Evolutionary conservation across 2,888 invertebrate genomes (phyloP).

Genomic region (Trisateles emortualis): DNA sequence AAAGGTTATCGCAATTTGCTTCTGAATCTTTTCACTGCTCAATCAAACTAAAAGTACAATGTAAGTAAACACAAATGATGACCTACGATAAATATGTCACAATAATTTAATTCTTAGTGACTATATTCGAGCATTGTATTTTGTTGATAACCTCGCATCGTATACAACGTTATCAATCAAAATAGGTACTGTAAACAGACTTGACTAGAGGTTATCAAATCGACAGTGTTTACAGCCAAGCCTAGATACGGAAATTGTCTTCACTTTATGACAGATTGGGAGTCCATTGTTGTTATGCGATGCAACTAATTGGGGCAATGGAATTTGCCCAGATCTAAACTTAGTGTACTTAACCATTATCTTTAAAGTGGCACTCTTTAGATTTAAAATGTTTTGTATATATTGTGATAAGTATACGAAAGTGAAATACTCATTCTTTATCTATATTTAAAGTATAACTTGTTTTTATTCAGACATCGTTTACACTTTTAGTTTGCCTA

Average conservation of each 20-base stretch:
- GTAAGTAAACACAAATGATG: conserved; percentile 44
- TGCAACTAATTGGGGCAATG: conserved; percentile 60
- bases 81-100: conserved; percentile 43
- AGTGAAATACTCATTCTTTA: conserved; percentile 29
- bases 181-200: conserved; percentile 71
- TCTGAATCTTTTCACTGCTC: conserved; percentile 15
- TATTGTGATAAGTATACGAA: conserved; percentile 34
- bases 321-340: conserved; percentile 57
- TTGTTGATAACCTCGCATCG: conserved; percentile 68
- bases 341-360: conserved; percentile 40
- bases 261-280: conserved; percentile 47
- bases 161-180: conserved; percentile 74
- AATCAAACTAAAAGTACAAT: conserved; percentile 40
- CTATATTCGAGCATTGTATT: conserved; percentile 50
- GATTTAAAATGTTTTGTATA: conserved; percentile 43
- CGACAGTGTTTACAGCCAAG: conserved; percentile 56
- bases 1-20: conserved; percentile 31
- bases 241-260: conserved; percentile 65
- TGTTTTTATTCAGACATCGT: conserved; percentile 19
- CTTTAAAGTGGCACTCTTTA: conserved; percentile 36
- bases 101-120: conserved; percentile 39
- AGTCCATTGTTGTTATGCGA: conserved; percentile 49
- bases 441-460: conserved; percentile 24
- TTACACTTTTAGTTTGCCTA: conserved; percentile 18
- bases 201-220: conserved; percentile 64